Base-by-base conservation (phyloP, 1,140 invertebrate species). In the Papilio aristodemus region DNA sequence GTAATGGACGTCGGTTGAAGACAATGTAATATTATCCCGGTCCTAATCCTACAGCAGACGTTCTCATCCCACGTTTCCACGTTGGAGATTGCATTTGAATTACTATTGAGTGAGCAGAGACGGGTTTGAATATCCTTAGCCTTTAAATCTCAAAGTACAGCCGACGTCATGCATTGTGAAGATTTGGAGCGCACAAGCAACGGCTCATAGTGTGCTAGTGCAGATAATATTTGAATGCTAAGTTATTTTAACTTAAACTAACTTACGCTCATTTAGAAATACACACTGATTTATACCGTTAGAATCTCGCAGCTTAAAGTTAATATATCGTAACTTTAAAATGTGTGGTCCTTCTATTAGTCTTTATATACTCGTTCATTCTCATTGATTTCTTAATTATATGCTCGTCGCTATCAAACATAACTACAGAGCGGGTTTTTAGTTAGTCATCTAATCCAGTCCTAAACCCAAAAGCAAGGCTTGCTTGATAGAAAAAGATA, bases 91-190 rank as follows among this genome's bases (percentile, higher is more conserved):
- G 46, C 46, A 54, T 22, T 54, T 62, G 38, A 62, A 38, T 62
- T 62, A 36, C 17, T 62, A 62, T 36, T 62, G 59, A 62, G 59
- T 62, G 17, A 62, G n/a, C 58, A 37, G 32, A n/a, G 32, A 62
- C 59, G 59, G 59, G 59, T 62, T 62, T 62, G 10, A 17, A 62
- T 60, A 60, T 62, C 7, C 27, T 62, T 38, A 62, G 36, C 59
- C 36, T 62, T 38, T 62, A 14, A 36, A 14, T 37, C 17, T 38
- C 27, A 22, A 17, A 38, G 59, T 36, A 13, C n/a, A 38, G 59
- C 13, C 43, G 13, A 22, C 59, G 59, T 62, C 59, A 62, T 62
- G 59, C 59, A 19, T 17, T 11, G 59, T 62, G 59, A 62, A 62
- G 27, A 37, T 62, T 38, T 62, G 36, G 59, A 62, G 32, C 59